Percentiles rank a stretch among this genome's conserved stretches.
Conservation (phyloP, 2,888 invertebrate species). For the Bembecia ichneumoniformis region DNA sequence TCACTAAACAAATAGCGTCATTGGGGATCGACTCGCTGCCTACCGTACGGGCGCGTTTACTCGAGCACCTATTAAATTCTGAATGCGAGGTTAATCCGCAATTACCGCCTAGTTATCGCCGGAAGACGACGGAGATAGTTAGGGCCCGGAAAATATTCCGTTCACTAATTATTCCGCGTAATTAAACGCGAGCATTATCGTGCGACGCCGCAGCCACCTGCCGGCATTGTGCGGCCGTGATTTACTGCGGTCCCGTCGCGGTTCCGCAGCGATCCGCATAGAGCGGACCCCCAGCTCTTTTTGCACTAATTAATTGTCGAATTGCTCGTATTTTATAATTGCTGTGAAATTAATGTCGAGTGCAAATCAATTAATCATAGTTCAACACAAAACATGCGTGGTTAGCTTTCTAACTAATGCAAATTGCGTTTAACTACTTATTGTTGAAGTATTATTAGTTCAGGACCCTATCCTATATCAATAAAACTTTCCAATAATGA, state of each 20-base stretch:
- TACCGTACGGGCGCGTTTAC: constrained; percentile 30
- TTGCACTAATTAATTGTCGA: constrained; percentile 70
- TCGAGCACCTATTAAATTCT: constrained; percentile 66
- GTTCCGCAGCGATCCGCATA: constrained; percentile 50
- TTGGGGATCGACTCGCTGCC: constrained; percentile 34
- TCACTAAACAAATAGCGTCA: constrained; percentile 60
- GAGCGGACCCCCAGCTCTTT: constrained; percentile 57
- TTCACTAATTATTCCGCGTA: constrained; percentile 74
- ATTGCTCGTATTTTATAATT: constrained; percentile 66
- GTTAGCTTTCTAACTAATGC: no score
- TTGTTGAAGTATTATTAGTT: no score
- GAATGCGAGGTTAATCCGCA: constrained; percentile 70
- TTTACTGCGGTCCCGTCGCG: constrained; percentile 67
- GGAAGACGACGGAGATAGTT: constrained; percentile 71
- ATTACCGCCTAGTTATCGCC: constrained; percentile 72
- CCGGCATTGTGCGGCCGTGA: constrained; percentile 66
- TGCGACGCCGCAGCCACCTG: constrained; percentile 68
- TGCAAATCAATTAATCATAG: constrained; percentile 6
- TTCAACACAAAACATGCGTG: no score
- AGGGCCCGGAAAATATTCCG: constrained; percentile 72
- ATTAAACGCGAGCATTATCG: constrained; percentile 71
- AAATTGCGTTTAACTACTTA: no score
- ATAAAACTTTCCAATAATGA: no score
- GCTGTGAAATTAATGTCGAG: constrained; percentile 62
- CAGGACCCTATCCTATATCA: no score